Evolutionary conservation across 2,113 vertebrate species (phyloP).

Genomic region (Zosterops borbonicus): DNA sequence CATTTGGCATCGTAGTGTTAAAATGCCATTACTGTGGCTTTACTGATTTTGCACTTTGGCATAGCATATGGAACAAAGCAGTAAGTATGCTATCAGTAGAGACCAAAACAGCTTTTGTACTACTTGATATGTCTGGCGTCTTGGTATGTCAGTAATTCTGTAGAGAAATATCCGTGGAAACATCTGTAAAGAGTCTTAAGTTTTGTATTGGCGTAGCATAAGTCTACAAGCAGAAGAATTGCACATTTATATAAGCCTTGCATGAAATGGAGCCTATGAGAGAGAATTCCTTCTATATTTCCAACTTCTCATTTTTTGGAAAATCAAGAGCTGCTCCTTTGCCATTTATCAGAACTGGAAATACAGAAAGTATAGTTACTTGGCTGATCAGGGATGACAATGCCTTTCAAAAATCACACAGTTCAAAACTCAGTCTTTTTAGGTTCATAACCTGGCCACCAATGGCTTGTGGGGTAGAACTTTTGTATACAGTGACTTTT

Average conservation of each 20-base stretch:
- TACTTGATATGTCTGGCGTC: not conserved
- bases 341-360: not conserved
- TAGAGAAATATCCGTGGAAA: not conserved
- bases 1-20: not conserved
- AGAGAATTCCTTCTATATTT: not conserved
- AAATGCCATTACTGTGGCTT: not conserved
- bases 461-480: not conserved
- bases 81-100: not conserved
- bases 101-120: slow-evolving; percentile 2
- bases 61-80: not conserved
- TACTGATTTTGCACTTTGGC: not conserved
- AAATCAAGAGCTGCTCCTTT: not conserved
- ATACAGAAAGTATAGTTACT: not conserved
- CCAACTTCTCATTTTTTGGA: not conserved
- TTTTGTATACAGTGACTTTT: not conserved
- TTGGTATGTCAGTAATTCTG: not conserved
- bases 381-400: not conserved
- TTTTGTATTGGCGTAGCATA: not conserved
- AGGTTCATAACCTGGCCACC: not conserved
- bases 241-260: not conserved
- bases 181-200: not conserved
- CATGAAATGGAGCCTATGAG: not conserved
- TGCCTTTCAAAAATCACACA: not conserved
- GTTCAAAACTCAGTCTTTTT: not conserved
- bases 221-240: not conserved